phyloP scores from a whole-genome alignment of 2,797 vertebrate species.

The Euphonia xanthogaster region DNA sequence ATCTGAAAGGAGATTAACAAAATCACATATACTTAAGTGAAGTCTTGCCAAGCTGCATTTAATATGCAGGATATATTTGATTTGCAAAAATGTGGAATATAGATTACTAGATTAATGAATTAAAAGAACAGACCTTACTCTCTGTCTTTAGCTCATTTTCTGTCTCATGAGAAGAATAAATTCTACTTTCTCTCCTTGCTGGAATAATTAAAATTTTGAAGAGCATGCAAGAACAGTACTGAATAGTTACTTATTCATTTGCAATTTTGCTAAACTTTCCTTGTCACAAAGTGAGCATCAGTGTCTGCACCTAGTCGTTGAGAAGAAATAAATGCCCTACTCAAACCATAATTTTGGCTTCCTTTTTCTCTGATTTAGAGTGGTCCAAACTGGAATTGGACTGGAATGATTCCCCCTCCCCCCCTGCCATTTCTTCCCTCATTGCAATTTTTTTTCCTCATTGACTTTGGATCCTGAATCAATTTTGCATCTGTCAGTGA shows the following conservation, averaged over 20 bases:
- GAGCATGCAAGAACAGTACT: neutral
- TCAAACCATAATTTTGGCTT: neutral
- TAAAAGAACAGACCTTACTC: constrained; percentile 10
- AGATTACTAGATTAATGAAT: constrained; percentile 22
- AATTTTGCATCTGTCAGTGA: neutral
- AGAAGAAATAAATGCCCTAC: neutral
- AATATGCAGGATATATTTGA: constrained; percentile 5
- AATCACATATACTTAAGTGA: neutral
- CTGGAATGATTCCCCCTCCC: rapidly evolving
- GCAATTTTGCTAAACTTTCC: neutral
- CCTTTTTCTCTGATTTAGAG: neutral
- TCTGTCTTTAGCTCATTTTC: neutral
- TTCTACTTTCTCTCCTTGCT: neutral
- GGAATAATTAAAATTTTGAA: constrained; percentile 23
- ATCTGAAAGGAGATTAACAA: constrained; percentile 14
- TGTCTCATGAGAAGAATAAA: neutral
- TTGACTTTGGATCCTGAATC: neutral
- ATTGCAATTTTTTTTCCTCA: neutral
- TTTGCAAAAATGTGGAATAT: constrained; percentile 35
- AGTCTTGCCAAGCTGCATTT: constrained; percentile 1
- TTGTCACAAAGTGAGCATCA: neutral
- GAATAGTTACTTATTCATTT: neutral
- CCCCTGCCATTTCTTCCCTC: neutral
- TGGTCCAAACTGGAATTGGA: neutral
- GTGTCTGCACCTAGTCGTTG: neutral